phyloP scores from a whole-genome alignment of 2,888 invertebrate species.

The Sceliomorpha sp. region DNA sequence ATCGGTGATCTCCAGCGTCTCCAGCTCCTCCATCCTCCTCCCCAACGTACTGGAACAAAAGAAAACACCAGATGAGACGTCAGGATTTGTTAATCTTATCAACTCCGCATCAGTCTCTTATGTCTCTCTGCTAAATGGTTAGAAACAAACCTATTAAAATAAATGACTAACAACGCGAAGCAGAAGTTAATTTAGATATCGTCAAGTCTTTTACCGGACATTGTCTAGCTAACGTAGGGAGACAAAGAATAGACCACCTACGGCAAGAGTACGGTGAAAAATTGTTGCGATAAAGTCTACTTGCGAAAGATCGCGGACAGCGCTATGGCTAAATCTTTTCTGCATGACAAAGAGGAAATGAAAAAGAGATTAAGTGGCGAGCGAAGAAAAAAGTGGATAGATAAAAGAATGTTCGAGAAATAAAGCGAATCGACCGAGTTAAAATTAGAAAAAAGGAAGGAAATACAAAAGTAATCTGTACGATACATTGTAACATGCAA shows the following conservation, averaged over 20 bases:
- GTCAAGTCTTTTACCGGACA: not conserved
- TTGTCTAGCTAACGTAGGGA: constrained; percentile 4
- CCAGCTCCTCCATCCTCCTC: constrained; percentile 87
- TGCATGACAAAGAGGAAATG: constrained; percentile 21
- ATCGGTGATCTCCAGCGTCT: constrained; percentile 86
- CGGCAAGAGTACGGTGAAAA: constrained; percentile 11
- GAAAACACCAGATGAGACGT: constrained; percentile 71
- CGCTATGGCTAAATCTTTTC: constrained; percentile 7
- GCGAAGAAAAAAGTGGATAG: constrained; percentile 6
- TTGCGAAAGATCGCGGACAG: constrained; percentile 13
- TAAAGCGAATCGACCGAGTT: constrained; percentile 2
- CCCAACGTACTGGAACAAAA: constrained; percentile 76
- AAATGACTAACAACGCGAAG: too few species aligned
- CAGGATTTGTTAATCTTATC: not conserved
- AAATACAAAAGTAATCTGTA: constrained; percentile 4
- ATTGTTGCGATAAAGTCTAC: constrained; percentile 16
- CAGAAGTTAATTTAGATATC: constrained; percentile 3
- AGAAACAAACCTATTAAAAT: too few species aligned
- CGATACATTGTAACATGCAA: constrained; percentile 1
- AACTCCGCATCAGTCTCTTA: too few species aligned
- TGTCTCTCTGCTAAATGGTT: too few species aligned
- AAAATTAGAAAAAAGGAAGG: constrained; percentile 3
- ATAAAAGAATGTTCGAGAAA: constrained; percentile 12
- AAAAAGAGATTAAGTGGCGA: constrained; percentile 16
- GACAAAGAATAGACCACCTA: constrained; percentile 14